These are phyloP conservation scores for Echiichthys vipera DNA, from an alignment of 2,797 vertebrate genomes.

Conservation along the genomic window DNA sequence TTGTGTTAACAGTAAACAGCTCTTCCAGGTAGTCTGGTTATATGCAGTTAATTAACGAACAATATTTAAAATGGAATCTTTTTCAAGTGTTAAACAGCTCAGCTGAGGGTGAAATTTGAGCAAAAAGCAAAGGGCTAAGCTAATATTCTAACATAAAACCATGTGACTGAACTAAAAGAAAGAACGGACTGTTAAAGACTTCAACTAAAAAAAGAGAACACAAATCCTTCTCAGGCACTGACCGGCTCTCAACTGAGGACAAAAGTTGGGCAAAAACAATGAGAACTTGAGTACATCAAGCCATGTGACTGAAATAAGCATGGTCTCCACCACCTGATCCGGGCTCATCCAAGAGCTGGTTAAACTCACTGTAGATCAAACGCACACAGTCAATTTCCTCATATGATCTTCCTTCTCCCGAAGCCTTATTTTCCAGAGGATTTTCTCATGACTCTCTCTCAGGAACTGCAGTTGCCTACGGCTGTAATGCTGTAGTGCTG, in stretches of 20 bases:
- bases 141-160: constrained; percentile 35
- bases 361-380: constrained; percentile 81
- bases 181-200: constrained; percentile 20
- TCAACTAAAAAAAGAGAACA: constrained; percentile 46
- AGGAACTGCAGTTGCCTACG: constrained; percentile 74
- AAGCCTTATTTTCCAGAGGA: constrained; percentile 75
- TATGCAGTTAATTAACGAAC: constrained; percentile 19
- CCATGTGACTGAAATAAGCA: constrained; percentile 76
- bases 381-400: constrained; percentile 77
- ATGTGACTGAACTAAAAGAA: constrained; percentile 53
- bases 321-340: constrained; percentile 72
- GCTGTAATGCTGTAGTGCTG: constrained; percentile 73
- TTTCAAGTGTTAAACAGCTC: constrained; percentile 6
- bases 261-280: constrained; percentile 57
- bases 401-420: constrained; percentile 73
- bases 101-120: constrained; percentile 4
- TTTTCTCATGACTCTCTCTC: constrained; percentile 83
- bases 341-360: constrained; percentile 69
- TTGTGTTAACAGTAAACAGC: constrained; percentile 40
- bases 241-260: constrained; percentile 47
- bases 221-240: constrained; percentile 56
- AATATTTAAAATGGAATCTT: constrained; percentile 14
- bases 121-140: constrained; percentile 12
- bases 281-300: constrained; percentile 58
- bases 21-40: constrained; percentile 23